Conservation (phyloP, 2,888 invertebrate species). For the Epistrophe eligans region DNA sequence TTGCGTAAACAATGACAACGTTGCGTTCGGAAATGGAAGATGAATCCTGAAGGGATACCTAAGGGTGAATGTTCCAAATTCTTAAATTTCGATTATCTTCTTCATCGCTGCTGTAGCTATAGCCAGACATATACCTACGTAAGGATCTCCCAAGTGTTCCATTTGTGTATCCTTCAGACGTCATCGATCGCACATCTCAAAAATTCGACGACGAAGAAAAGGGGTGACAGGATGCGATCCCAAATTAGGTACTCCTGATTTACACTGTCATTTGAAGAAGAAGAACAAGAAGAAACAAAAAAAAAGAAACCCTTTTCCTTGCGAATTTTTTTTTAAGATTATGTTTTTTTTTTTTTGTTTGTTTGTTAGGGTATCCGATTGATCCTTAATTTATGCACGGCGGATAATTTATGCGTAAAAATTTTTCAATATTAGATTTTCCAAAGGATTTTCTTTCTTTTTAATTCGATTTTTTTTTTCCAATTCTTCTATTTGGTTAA, state of each 20-base stretch:
- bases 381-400: slow-evolving; percentile 84
- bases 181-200: slow-evolving; percentile 73
- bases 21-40: slow-evolving; percentile 27
- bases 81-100: slow-evolving; percentile 64
- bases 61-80: slow-evolving; percentile 26
- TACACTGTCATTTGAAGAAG: slow-evolving; percentile 65
- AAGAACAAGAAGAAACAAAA: background rate
- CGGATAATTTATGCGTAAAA: slow-evolving; percentile 75
- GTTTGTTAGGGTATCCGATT: slow-evolving; percentile 77
- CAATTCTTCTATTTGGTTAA: slow-evolving; percentile 28
- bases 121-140: background rate
- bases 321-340: slow-evolving; percentile 44
- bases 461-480: slow-evolving; percentile 62
- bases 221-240: slow-evolving; percentile 74
- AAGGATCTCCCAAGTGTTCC: slow-evolving; percentile 44
- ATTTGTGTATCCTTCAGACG: slow-evolving; percentile 75
- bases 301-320: slow-evolving; percentile 55
- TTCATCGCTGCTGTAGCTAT: slow-evolving; percentile 27
- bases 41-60: slow-evolving; percentile 41
- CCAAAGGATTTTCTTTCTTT: slow-evolving; percentile 72
- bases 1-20: slow-evolving; percentile 54
- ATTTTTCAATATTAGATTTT: slow-evolving; percentile 73
- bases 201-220: slow-evolving; percentile 41
- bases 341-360: slow-evolving; percentile 9
- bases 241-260: slow-evolving; percentile 71